Evolutionary conservation across 2,888 invertebrate species (phyloP), one percentile per base, ranked within the genome.

Genomic region (Frankliniella intonsa): DNA sequence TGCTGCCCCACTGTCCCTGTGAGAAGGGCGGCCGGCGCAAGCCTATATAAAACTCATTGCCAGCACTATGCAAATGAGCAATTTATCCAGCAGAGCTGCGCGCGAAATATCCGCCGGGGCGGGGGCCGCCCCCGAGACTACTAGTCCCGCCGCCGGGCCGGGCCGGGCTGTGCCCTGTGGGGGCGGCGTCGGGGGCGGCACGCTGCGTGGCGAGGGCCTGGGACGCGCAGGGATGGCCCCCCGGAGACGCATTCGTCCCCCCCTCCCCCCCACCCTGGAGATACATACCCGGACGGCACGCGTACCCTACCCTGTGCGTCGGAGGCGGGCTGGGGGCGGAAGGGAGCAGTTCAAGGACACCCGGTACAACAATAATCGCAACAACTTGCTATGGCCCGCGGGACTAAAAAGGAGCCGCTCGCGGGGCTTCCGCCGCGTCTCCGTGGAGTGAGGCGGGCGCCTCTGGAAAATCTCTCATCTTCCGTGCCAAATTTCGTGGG

Each of bases 31-130:
- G 69, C 22, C 11, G 69, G 10, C 69, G 69, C 25, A 8, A 25
- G 69, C 69, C 69, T 76, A 76, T 76, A 76, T 76, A 76, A 76
- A 76, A 76, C 69, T 76, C 69, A 76, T 76, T 76, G 69, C 69
- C 69, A 76, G 69, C 25, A 25, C 69, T 76, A 76, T 76, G 69
- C 69, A 76, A 76, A 76, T 76, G 25, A 76, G 69, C 69, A 76
- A 76, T 76, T 76, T 76, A 76, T 76, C 69, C 69, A 12, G 38
- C 38, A 38, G 69, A 25, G 69, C 22, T 22, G 69, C 25, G 5
- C 69, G 55, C 12, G 14, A 14, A 14, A 55, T 17, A 14, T 55
- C 55, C 17, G 69, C 69, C 25, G 69, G 38, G 38, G 38, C 3
- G 38, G 38, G 38, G 38, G 38, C 5, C 38, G 62, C 62, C 62